Conservation (phyloP, 2,888 invertebrate genomes). For the Gortyna flavago region DNA sequence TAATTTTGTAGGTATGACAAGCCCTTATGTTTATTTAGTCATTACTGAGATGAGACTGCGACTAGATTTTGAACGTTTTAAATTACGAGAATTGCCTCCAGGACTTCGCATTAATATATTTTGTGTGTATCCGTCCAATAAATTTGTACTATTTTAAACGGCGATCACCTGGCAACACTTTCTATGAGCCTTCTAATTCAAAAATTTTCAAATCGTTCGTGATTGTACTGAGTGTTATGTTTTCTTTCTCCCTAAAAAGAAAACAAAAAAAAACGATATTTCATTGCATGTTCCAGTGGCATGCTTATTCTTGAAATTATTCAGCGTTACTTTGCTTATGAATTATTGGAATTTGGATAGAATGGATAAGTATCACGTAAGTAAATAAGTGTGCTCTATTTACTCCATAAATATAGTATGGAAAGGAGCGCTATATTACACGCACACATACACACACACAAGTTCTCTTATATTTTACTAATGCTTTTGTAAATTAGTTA, state of each 20-base stretch:
- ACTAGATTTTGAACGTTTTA: too few relatives aligned
- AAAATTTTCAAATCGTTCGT: background rate
- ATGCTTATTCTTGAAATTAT: background rate
- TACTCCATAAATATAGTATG: too few relatives aligned
- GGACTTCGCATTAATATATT: too few relatives aligned
- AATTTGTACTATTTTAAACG: background rate
- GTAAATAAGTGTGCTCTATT: background rate
- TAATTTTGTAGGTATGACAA: too few relatives aligned
- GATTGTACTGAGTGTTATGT: slow-evolving; percentile 1
- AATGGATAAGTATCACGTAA: background rate
- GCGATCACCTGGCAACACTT: slow-evolving; percentile 8
- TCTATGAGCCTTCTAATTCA: background rate
- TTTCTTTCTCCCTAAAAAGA: background rate
- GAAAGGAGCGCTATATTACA: too few relatives aligned
- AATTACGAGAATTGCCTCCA: too few relatives aligned
- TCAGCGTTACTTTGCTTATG: background rate
- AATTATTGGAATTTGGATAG: background rate
- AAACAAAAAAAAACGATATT: background rate
- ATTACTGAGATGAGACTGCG: too few relatives aligned
- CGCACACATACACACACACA: too few relatives aligned
- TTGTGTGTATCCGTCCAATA: background rate
- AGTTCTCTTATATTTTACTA: too few relatives aligned
- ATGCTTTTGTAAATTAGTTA: too few relatives aligned
- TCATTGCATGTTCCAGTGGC: background rate
- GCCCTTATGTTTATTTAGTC: too few relatives aligned